Base-by-base conservation (phyloP, 2,888 invertebrate genomes). In the Cyclophora albipunctata region DNA sequence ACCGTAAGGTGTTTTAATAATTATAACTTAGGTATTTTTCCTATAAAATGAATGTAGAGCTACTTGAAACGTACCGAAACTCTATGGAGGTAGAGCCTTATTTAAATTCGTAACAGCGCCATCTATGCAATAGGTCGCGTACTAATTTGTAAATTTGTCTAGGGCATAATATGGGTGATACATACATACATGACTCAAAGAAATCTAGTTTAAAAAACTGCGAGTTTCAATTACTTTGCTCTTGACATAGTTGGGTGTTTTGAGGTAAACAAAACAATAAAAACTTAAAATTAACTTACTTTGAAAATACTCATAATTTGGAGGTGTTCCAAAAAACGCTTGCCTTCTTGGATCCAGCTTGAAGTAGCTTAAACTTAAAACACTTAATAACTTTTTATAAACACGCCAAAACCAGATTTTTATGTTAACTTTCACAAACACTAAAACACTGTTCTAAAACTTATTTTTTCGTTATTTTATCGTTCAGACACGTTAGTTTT, bases 331-430 rank as follows among this genome's bases (percentile, higher is more conserved):
- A 52, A 76, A 64, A 69, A 81, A 71, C 0, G 75, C 74, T 69
- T 63, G 70, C 2, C 81, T 63, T 55, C 80, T 64, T 0, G 81
- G 78, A 80, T 83, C 81, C 83, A 83, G 75, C 52, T 75, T 81
- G 67, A 49, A 45, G 20, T 20, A 20, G 20, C 20, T 20, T 20
- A 20, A 20, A 20, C 20, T 20, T 37, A 37, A 55, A 55, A 50
- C 49, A 43, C 46, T 43, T 34, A 33, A 33, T 33, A 43, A 43
- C 34, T 5, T 33, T 34, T 6, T 33, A 43, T 5, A 34, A 43
- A 34, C 5, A 33, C 34, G 5, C 49, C 46, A 55, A 56, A 62
- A 52, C 62, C 20, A 20, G 20, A 20, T 20, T n/a, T 47, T 47
- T 49, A 48, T 52, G 49, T 52, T 57, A 54, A 60, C 42, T 49